Evolutionary conservation across 2,113 vertebrate genomes (phyloP).

Genomic region (Cyphomyrus discorhynchus): DNA sequence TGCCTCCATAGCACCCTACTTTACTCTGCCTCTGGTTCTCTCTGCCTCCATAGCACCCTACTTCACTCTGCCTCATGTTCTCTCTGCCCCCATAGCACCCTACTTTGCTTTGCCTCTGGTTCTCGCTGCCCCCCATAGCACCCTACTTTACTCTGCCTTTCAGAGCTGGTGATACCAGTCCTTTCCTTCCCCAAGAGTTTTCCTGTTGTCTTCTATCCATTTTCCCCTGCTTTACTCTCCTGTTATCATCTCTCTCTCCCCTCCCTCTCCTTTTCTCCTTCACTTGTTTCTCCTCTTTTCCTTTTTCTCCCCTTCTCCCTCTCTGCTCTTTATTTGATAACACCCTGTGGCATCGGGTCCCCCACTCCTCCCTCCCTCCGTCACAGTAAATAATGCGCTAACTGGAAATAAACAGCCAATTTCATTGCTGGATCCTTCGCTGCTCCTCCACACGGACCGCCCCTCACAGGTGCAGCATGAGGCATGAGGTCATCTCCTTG

Average conservation of each 20-base stretch:
- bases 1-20: background rate
- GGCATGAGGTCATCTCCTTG: background rate
- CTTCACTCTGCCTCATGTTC: background rate
- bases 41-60: too few species aligned
- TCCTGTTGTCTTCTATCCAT: background rate
- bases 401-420: conserved; percentile 55
- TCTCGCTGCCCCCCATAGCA: background rate
- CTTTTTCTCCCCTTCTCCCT: background rate
- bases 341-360: background rate
- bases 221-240: conserved; percentile 7
- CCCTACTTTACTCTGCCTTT: background rate
- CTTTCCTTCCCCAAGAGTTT: background rate
- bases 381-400: conserved; percentile 47
- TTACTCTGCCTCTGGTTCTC: too few species aligned
- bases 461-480: background rate
- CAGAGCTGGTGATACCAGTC: conserved; percentile 6
- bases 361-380: conserved; percentile 24
- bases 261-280: background rate
- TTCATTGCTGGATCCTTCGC: conserved; percentile 41
- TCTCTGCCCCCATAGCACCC: background rate
- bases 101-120: too few species aligned
- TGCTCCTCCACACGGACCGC: conserved; percentile 12
- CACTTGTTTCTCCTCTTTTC: background rate
- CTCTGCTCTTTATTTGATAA: background rate
- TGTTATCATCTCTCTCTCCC: background rate